Conservation (phyloP, 2,113 vertebrate species). For the Pycnonotus jocosus region DNA sequence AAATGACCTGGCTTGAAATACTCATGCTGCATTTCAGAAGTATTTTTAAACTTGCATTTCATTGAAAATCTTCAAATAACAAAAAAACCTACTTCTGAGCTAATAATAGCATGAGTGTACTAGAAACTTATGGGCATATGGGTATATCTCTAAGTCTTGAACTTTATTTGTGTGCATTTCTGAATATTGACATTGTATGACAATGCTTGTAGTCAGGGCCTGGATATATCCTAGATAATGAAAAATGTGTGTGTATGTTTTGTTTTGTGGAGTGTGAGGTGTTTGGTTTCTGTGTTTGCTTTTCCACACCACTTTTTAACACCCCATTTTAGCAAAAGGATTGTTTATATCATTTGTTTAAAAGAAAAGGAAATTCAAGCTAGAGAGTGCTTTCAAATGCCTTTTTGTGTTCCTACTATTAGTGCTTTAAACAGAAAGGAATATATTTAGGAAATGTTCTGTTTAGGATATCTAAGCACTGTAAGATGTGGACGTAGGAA, state of each 20-base stretch:
- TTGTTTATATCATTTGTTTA: not conserved
- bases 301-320: not conserved
- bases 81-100: not conserved
- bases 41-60: not conserved
- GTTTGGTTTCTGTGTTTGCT: not conserved
- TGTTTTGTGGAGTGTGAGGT: not conserved
- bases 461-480: not conserved
- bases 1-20: not conserved
- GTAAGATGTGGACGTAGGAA: not conserved
- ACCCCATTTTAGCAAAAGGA: not conserved
- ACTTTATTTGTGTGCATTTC: not conserved
- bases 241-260: not conserved
- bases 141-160: not conserved
- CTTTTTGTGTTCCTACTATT: not conserved
- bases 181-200: not conserved
- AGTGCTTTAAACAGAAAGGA: not conserved
- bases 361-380: not conserved
- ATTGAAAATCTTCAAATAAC: not conserved
- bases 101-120: not conserved
- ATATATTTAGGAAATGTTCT: not conserved
- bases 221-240: not conserved
- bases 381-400: not conserved
- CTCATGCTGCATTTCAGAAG: not conserved
- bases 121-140: not conserved
- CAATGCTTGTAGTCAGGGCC: not conserved